phyloP scores from a whole-genome alignment of 2,888 invertebrate species.

The Ornithoptera priamus region DNA sequence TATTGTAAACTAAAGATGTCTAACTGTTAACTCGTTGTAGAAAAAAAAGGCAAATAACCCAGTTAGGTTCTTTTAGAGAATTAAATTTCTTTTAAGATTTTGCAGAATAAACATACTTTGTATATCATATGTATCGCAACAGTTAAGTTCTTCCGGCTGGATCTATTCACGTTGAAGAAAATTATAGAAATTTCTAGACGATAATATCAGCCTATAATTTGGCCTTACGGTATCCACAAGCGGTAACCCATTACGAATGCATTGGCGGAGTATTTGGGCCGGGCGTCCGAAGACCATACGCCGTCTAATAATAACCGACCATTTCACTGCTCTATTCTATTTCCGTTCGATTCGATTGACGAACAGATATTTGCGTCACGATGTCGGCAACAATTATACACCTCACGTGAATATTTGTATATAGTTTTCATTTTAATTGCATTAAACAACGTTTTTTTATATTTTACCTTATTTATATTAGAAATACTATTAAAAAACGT shows the following conservation, averaged over 20 bases:
- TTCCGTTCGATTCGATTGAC: slow-evolving; percentile 19
- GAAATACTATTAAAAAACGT: too few relatives aligned
- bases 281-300: slow-evolving; percentile 20
- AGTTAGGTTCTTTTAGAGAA: too few relatives aligned
- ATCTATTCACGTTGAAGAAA: too few relatives aligned
- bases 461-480: not conserved
- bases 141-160: too few relatives aligned
- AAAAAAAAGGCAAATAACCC: too few relatives aligned
- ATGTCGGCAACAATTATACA: slow-evolving; percentile 1
- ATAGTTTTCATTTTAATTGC: not conserved
- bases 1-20: too few relatives aligned
- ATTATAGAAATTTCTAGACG: too few relatives aligned
- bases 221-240: not conserved
- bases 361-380: slow-evolving; percentile 19
- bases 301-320: slow-evolving; percentile 21
- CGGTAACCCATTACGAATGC: slow-evolving; percentile 18
- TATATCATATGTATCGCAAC: too few relatives aligned
- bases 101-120: too few relatives aligned
- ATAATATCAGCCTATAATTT: too few relatives aligned
- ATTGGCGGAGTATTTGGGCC: slow-evolving; percentile 22
- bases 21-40: too few relatives aligned
- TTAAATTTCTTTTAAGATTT: too few relatives aligned
- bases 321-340: slow-evolving; percentile 20
- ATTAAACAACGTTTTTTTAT: not conserved
- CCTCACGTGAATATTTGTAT: not conserved